Base-by-base conservation (phyloP, 2,888 invertebrate genomes). In the Lobophora halterata region DNA sequence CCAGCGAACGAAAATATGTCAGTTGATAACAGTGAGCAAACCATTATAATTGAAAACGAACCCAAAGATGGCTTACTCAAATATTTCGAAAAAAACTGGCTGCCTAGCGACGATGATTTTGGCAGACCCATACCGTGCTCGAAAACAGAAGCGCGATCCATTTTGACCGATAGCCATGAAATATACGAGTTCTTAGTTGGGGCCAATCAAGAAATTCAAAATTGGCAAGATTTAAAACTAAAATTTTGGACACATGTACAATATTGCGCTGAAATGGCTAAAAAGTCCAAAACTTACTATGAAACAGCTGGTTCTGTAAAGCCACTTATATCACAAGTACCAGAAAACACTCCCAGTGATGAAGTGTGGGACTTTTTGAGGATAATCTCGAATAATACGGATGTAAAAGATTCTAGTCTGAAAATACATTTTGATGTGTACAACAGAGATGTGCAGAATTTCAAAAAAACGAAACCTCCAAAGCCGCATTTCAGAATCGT, bases 371-470 rank as follows among this genome's bases (percentile, higher is more conserved):
- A 17, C 5, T 3, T 2, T 17, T n/a, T 88, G 17, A 73, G 72
- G 31, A 72, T 88, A 9, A 76, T 88, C 31, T 51, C 61, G 35
- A 61, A 54, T 9, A 60, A 65, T 34, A 66, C 63, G 32, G 55
- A 49, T 5, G 21, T 58, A 3, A 35, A 46, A 6, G 62, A 69
- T 36, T 56, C 62, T 28, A 57, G 41, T 37, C 52, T 87, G 0
- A 52, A 27, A 6, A 54, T 88, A 20, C 61, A 78, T 57, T 88
- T 79, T 41, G 87, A 88, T 60, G 82, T 88, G 4, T 88, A 82
- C 42, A 75, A 79, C 30, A 79, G 79, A 45, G 70, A 85, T 59
- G 72, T 82, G 10, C 74, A 73, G 37, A 73, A 79, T 51, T 83
- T 83, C 40, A 77, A 58, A 36, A 89, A 88, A 52, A 64, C 69